A percentile compares a stretch with the other conserved stretches of the same genome.
These are phyloP conservation scores for Larimichthys polyactis DNA, from an alignment of 2,113 vertebrate species.

Conservation along the genomic window DNA sequence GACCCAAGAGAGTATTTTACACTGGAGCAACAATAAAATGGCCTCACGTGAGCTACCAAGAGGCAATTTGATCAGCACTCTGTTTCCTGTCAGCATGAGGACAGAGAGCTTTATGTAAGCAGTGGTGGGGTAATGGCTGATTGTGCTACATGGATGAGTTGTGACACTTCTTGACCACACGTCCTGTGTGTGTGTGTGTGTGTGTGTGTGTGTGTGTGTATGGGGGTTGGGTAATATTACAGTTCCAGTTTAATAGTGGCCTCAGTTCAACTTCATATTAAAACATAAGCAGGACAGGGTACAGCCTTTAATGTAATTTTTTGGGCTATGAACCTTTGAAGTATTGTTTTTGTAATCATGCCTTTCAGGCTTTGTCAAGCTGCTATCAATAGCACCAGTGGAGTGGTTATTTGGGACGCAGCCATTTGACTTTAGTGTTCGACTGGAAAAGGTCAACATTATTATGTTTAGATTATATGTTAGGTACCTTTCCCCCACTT, in stretches of 20 bases:
- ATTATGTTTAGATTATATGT: constrained; percentile 73
- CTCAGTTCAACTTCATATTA: constrained; percentile 5
- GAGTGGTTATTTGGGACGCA: constrained; percentile 54
- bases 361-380: constrained; percentile 37
- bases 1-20: constrained; percentile 5
- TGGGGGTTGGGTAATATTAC: constrained; percentile 19
- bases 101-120: constrained; percentile 16
- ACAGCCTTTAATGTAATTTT: not conserved
- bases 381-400: constrained; percentile 69
- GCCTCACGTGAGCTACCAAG: not conserved
- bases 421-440: constrained; percentile 61
- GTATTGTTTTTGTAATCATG: constrained; percentile 17
- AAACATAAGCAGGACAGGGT: not conserved
- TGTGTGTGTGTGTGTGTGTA: not conserved
- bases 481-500: constrained; percentile 80
- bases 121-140: constrained; percentile 12
- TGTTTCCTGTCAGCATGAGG: constrained; percentile 8
- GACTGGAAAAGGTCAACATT: constrained; percentile 69
- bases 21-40: constrained; percentile 25
- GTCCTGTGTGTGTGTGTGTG: not conserved
- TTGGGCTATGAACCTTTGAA: not conserved
- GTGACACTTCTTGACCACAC: constrained; percentile 54
- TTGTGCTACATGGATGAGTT: constrained; percentile 33
- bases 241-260: constrained; percentile 20
- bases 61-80: not conserved